Evolutionary conservation across 1,140 invertebrate genomes (phyloP).

Genomic region (Aleiodes sp.): DNA sequence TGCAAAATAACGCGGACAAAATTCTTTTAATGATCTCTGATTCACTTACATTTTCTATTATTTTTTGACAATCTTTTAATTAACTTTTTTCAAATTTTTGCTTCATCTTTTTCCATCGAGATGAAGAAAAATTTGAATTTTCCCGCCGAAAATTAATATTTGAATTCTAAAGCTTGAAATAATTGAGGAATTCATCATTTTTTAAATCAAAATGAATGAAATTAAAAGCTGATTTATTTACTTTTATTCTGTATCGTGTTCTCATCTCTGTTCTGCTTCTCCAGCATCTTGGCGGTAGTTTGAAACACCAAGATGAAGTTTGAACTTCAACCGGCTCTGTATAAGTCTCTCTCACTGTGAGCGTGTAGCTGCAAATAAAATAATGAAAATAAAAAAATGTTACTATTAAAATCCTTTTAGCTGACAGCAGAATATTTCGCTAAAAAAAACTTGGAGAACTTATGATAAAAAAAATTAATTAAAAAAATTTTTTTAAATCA

Average conservation of each 20-base stretch:
- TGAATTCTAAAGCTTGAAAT: too few relatives aligned
- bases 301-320: constrained; percentile 75
- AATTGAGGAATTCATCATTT: not conserved
- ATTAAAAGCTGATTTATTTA: constrained; percentile 26
- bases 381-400: not conserved
- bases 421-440: too few relatives aligned
- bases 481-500: too few relatives aligned
- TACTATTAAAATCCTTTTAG: not conserved
- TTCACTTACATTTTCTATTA: too few relatives aligned
- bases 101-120: not conserved
- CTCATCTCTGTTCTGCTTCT: constrained; percentile 71
- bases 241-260: constrained; percentile 50
- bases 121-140: too few relatives aligned
- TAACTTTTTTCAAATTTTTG: not conserved
- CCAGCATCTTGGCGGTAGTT: constrained; percentile 75
- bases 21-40: too few relatives aligned
- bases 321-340: constrained; percentile 71
- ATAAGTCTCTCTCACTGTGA: constrained; percentile 69
- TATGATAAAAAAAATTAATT: too few relatives aligned
- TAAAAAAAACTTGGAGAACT: too few relatives aligned
- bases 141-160: not conserved
- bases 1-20: too few relatives aligned
- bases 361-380: constrained; percentile 69
- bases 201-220: not conserved
- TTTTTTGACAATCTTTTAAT: too few relatives aligned